These are phyloP conservation scores for Poeciliopsis occidentalis DNA, from an alignment of 2,113 vertebrate species.

Conservation along the genomic window DNA sequence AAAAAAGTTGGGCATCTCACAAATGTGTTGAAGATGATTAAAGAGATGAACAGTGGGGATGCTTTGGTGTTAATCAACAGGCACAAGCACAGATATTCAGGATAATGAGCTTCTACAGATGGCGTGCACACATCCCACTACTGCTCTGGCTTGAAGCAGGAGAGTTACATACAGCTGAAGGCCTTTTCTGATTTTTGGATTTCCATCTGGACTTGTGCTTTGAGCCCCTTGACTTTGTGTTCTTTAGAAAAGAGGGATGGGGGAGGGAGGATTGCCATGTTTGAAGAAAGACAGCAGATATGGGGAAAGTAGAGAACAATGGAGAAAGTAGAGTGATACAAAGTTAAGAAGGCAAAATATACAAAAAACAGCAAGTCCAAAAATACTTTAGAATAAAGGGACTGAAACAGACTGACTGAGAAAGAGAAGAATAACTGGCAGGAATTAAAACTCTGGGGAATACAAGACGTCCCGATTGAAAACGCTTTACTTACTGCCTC, in stretches of 20 bases:
- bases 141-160: slow-evolving; percentile 57
- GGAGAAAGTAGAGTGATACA: slow-evolving; percentile 3
- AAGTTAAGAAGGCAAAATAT: slow-evolving; percentile 14
- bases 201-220: slow-evolving; percentile 84
- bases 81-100: slow-evolving; percentile 57
- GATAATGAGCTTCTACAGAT: slow-evolving; percentile 40
- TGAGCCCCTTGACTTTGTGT: slow-evolving; percentile 81
- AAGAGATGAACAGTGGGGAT: neutral
- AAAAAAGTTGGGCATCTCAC: slow-evolving; percentile 16
- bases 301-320: too few species aligned
- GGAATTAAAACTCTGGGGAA: slow-evolving; percentile 29
- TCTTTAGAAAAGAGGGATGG: slow-evolving; percentile 54
- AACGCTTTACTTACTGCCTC: neutral
- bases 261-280: slow-evolving; percentile 10
- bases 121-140: slow-evolving; percentile 21
- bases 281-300: slow-evolving; percentile 35
- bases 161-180: slow-evolving; percentile 83
- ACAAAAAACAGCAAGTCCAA: neutral
- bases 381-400: slow-evolving; percentile 39
- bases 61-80: slow-evolving; percentile 56
- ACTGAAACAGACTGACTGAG: slow-evolving; percentile 53
- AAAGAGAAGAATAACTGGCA: slow-evolving; percentile 56
- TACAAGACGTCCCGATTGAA: slow-evolving; percentile 10
- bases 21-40: slow-evolving; percentile 33
- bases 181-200: slow-evolving; percentile 88